Base-by-base conservation (phyloP, 1,140 invertebrate genomes). In the Ctenoplectra terminalis region DNA sequence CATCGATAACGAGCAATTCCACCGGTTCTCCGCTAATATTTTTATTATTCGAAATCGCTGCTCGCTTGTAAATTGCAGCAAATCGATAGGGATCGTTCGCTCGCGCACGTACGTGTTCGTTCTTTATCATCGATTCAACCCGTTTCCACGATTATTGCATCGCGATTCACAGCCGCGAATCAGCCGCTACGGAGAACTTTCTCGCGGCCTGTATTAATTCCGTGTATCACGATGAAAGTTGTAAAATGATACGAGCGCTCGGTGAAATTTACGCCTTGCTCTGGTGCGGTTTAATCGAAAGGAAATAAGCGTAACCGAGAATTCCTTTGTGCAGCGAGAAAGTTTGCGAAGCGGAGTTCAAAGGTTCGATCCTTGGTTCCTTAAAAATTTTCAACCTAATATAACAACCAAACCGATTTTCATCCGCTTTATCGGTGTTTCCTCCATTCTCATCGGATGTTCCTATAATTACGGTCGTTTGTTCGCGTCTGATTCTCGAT, bases 41-140 rank as follows among this genome's bases (percentile, higher is more conserved):
- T 74, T 74, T 74, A 26, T 63, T 37, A 50, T 61, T 63, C 23
- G 23, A 63, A 48, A 37, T 63, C 54, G n/a, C 13, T 6, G 23
- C 67, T 11, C 6, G 31, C 26, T n/a, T 37, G 56, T 60, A 46
- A 61, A 48, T 48, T n/a, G 13, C 29, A 7, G 17, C 6, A 6
- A n/a, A 48, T 66, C 60, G 48, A 54, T 76, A 50, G 43, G 20
- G 26, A 52, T 64, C 58, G 72, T 2, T 8, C 48, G 5, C 1
- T n/a, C 29, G 34, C 6, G 4, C 11, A 5, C 29, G 1, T 40
- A 6, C n/a, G 15, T 26, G 50, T 20, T 3, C 40, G 56, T 48
- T 74, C 40, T 61, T 74, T 74, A 48, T 48, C 20, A 34, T 5
- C 8, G 5, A 4, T 40, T 26, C 66, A 29, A 34, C 7, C 46